These are phyloP conservation scores for Argyra leucocephala DNA, from an alignment of 2,888 invertebrate genomes.

Conservation along the genomic window DNA sequence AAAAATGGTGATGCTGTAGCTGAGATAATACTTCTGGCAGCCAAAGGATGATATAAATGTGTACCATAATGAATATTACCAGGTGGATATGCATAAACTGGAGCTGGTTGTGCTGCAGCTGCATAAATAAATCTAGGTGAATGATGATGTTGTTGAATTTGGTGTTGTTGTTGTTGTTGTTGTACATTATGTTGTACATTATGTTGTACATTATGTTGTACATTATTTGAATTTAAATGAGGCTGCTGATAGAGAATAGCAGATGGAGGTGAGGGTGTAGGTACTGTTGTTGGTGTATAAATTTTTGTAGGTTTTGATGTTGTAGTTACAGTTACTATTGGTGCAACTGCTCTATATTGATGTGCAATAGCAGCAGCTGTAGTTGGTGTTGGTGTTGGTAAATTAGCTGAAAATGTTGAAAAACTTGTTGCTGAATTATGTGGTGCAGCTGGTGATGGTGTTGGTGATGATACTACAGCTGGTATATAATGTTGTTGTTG, in stretches of 20 bases:
- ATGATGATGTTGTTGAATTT: not conserved
- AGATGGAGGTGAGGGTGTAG: not conserved
- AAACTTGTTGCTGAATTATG: conserved; percentile 1
- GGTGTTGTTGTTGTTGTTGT: not conserved
- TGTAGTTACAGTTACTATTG: not conserved
- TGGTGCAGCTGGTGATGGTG: not conserved
- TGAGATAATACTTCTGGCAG: conserved; percentile 12
- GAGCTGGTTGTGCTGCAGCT: conserved; percentile 20
- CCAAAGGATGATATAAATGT: conserved; percentile 35
- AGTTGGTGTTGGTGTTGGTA: not conserved
- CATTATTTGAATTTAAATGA: not conserved
- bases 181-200: not conserved
- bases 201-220: no score
- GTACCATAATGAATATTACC: conserved; percentile 37
- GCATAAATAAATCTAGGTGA: conserved; percentile 7
- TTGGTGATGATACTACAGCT: not conserved
- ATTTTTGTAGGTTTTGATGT: not conserved
- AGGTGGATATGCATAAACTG: conserved; percentile 34
- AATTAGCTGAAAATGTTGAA: conserved; percentile 8
- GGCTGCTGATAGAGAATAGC: not conserved
- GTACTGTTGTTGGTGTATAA: not conserved
- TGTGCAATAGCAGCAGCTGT: not conserved
- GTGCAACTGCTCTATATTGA: not conserved
- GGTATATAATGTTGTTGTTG: not conserved
- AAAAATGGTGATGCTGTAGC: not conserved